Evolutionary conservation across 2,888 invertebrate species (phyloP), one percentile per base, ranked within the genome.

Genomic region (Trilocha varians): DNA sequence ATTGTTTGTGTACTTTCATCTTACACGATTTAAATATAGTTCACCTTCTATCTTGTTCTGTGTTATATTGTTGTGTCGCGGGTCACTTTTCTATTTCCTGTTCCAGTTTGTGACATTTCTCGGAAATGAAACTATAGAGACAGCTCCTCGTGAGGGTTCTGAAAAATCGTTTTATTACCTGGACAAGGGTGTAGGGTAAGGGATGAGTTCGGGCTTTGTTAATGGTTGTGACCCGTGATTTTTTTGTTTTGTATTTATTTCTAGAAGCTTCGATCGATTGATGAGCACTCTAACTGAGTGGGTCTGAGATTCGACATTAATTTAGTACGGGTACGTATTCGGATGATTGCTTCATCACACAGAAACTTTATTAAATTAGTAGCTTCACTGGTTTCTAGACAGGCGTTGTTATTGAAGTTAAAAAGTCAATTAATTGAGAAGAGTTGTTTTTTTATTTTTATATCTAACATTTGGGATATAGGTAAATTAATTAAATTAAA

Each of bases 61-160:
- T 25, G 25, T 5, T 25, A 1, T 25, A 11, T 9, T 9, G 5
- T 9, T 25, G 11, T 25, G 6, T 25, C 11, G 11, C 6, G 25
- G 5, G 8, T 2, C 8, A 25, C 25, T 25, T 2, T 25, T 25
- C 11, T 9, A 3, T 2, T 25, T 25, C 25, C 11, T 25, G 11
- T 3, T 25, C 6, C 25, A 25, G 6, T 25, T 25, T 25, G 25
- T 6, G 3, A 25, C 4, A 25, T 25, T 25, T 13, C 17, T 18
- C 14, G 17, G 39, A 39, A 39, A 39, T 39, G 34, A 39, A 39
- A 39, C 39, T 34, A 17, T 34, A 32, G 34, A 39, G 16, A 34
- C 2, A n/a, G 25, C 25, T n/a, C 25, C 25, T 2, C 25, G 25
- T 25, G 25, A 11, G 25, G 25, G 25, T 25, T 25, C 13, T n/a